These are phyloP conservation scores for Diadema setosum DNA, from an alignment of 35 echinoderm and acorn worm genomes.

Conservation along the genomic window DNA sequence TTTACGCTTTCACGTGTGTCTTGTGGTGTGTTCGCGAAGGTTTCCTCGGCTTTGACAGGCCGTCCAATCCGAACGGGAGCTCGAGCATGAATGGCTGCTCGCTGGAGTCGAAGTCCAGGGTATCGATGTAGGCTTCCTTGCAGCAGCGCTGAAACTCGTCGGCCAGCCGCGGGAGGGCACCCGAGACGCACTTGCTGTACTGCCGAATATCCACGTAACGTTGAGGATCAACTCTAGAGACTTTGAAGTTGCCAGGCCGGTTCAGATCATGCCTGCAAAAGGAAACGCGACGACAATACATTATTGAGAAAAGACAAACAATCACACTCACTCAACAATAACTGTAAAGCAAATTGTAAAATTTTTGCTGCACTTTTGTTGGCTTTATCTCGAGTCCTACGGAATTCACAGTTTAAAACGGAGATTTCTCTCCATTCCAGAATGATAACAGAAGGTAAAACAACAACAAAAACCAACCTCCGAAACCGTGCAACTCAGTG, in stretches of 20 bases:
- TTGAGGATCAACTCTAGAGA: not conserved
- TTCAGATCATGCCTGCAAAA: not conserved
- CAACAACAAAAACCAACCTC: too few species aligned
- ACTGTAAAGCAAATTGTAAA: not conserved
- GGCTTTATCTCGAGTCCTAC: too few species aligned
- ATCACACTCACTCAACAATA: too few species aligned
- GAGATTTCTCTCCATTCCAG: too few species aligned
- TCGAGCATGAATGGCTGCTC: not conserved
- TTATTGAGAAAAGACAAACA: too few species aligned
- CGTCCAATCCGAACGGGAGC: not conserved
- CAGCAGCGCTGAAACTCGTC: constrained; percentile 48
- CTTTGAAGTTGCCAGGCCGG: constrained; percentile 32
- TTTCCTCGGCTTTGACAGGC: not conserved
- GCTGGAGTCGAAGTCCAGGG: not conserved
- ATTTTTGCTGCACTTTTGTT: not conserved
- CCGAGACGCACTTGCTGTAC: constrained; percentile 51
- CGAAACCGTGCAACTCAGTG: too few species aligned
- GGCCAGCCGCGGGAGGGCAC: not conserved
- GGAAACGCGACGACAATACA: too few species aligned
- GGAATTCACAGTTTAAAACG: too few species aligned
- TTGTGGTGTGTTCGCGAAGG: too few species aligned
- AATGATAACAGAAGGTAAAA: too few species aligned
- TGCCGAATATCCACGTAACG: constrained; percentile 1
- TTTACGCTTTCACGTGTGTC: too few species aligned
- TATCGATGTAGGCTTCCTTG: constrained; percentile 32